Evolutionary conservation across 2,113 vertebrate species (phyloP).

Genomic region (Tinamus guttatus): DNA sequence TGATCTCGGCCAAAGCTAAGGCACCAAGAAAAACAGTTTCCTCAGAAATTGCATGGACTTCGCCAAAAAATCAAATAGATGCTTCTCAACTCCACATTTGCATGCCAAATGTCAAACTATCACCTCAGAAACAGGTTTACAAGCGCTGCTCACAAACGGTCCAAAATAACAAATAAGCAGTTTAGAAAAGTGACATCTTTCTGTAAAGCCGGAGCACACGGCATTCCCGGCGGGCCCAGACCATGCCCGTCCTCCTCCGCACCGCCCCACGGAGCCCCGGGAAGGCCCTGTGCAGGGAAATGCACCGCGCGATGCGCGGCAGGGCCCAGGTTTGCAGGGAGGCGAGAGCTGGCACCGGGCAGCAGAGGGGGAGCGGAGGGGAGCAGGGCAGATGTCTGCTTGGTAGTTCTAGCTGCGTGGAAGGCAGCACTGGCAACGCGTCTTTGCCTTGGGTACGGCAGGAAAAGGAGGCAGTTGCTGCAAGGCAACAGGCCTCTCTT

Average conservation of each 20-base stretch:
- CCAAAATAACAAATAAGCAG: not conserved
- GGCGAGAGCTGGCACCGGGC: not conserved
- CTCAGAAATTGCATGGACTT: not conserved
- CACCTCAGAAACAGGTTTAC: not conserved
- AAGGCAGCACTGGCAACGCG: not conserved
- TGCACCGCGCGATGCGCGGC: too few relatives aligned
- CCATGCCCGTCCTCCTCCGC: not conserved
- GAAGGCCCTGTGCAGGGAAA: not conserved
- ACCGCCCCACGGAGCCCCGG: fast-evolving
- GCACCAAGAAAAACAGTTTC: not conserved
- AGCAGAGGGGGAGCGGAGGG: conserved; percentile 53
- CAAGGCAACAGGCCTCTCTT: fast-evolving
- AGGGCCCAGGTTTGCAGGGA: too few relatives aligned
- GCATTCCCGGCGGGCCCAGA: not conserved
- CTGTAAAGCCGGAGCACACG: not conserved
- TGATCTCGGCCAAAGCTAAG: not conserved
- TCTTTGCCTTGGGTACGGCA: fast-evolving
- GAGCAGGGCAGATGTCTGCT: conserved; percentile 22
- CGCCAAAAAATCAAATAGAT: not conserved
- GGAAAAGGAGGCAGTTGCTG: not conserved
- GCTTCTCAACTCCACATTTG: not conserved
- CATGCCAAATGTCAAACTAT: not conserved
- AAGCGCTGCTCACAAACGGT: not conserved
- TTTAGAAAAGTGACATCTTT: not conserved
- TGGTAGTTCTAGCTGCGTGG: conserved; percentile 19